Evolutionary conservation across 2,888 invertebrate genomes (phyloP).

Genomic region (Tholera decimalis): DNA sequence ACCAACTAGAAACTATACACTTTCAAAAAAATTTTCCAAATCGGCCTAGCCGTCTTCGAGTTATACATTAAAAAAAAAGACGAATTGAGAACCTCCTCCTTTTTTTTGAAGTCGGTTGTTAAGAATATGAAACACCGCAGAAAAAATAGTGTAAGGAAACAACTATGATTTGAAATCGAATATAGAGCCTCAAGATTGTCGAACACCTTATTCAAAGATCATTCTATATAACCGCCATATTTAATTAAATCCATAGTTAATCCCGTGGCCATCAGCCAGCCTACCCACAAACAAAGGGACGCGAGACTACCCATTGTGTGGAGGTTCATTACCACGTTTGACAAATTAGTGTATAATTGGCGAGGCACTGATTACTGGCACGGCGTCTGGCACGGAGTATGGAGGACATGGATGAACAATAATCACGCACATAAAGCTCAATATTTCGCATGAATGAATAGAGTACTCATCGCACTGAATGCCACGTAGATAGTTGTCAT

Average conservation of each 20-base stretch:
- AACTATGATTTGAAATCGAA: no score
- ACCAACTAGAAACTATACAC: no score
- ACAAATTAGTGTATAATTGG: slow-evolving; percentile 56
- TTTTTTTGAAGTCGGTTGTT: no score
- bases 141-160: no score
- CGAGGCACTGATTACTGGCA: slow-evolving; percentile 35
- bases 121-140: no score
- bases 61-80: no score
- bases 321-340: slow-evolving; percentile 32
- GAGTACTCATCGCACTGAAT: neutral
- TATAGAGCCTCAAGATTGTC: neutral
- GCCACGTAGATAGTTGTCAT: no score
- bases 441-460: neutral
- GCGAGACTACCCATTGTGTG: slow-evolving; percentile 38
- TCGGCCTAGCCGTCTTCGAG: no score
- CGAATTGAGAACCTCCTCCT: no score
- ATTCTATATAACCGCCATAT: neutral
- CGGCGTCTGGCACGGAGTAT: slow-evolving; percentile 15
- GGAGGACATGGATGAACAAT: slow-evolving; percentile 7
- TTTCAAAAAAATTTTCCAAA: no score
- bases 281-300: slow-evolving; percentile 34
- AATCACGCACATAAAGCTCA: neutral
- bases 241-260: slow-evolving; percentile 40
- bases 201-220: neutral
- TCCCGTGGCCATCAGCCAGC: slow-evolving; percentile 13